Evolutionary conservation across 2,888 invertebrate species (phyloP), one percentile per base, ranked within the genome.

Genomic region (Horisme vitalbata): DNA sequence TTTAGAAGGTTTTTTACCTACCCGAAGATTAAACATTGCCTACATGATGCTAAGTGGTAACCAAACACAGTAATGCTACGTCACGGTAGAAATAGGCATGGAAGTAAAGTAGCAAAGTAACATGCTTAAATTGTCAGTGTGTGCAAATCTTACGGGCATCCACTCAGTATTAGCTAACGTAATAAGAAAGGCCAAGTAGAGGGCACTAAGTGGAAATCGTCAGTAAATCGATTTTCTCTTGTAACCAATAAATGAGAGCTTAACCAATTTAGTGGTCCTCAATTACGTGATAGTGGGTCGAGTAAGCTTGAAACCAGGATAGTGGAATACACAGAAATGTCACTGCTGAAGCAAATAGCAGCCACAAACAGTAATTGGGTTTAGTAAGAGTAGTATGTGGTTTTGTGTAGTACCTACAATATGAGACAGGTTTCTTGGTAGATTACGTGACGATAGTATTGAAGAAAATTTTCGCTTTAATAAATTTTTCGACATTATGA

Each of bases 191-290:
- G 46, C n/a, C n/a, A 46, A 59, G 44, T 51, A 58, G 57, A 60
- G 68, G 26, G 69, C 74, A 71, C 74, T 79, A 75, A 73, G 63
- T 60, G 64, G 59, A 63, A 79, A 79, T 75, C 62, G 63, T 49
- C 46, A 58, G 74, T 75, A 75, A 30, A 78, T 80, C 74, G 74
- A 78, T 80, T 77, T 78, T 63, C 65, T 63, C 54, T 59, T 57
- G 61, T 65, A 68, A 72, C 70, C 65, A 68, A 74, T 73, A 75
- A 78, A 71, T 65, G 65, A 70, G 67, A 70, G 71, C 71, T 74
- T 68, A 75, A 72, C 71, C 75, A 76, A 78, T 78, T 77, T 72
- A 71, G 65, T 68, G 75, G 69, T 65, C 67, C 68, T 65, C 73
- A 71, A 75, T 79, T 75, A 76, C 62, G 43, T 56, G 49, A 53